Conservation (phyloP, 1,140 invertebrate species). For the Hylaeus volcanicus region DNA sequence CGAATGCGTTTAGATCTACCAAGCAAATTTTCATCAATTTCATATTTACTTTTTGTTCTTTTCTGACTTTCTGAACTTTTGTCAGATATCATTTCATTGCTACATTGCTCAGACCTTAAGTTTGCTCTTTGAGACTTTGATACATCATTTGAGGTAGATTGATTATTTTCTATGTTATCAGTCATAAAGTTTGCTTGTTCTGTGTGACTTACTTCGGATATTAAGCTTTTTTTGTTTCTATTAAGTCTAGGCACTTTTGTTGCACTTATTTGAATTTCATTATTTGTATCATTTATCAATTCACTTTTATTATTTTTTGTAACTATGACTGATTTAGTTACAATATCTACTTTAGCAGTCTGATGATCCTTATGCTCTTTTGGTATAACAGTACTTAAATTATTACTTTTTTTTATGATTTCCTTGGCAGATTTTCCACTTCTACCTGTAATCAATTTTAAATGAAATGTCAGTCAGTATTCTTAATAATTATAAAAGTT, state of each 20-base stretch:
- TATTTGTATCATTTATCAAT: background rate
- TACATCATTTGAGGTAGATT: constrained; percentile 31
- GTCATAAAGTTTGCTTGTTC: background rate
- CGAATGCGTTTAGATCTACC: constrained; percentile 20
- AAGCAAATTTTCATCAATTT: constrained; percentile 10
- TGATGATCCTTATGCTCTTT: background rate
- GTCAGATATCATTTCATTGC: background rate
- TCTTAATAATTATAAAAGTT: constrained; percentile 1
- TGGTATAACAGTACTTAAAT: background rate
- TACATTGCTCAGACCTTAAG: background rate
- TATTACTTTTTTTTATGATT: constrained; percentile 2
- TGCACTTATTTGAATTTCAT: constrained; percentile 1
- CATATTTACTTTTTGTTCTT: background rate
- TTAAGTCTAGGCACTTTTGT: constrained; percentile 31
- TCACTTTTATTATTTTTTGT: constrained; percentile 9
- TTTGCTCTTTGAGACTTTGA: constrained; percentile 7
- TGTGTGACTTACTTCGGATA: background rate
- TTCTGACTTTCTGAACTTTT: background rate
- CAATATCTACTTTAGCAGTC: background rate
- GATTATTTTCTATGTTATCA: background rate
- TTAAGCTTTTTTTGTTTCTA: constrained; percentile 3
- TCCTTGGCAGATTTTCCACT: background rate
- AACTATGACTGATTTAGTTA: background rate
- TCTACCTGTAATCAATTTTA: constrained; percentile 2
- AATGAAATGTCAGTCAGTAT: background rate